A percentile compares a stretch with the other conserved stretches of the same genome.
These are phyloP conservation scores for Mamestra brassicae DNA, from an alignment of 2,888 invertebrate genomes.

Conservation along the genomic window DNA sequence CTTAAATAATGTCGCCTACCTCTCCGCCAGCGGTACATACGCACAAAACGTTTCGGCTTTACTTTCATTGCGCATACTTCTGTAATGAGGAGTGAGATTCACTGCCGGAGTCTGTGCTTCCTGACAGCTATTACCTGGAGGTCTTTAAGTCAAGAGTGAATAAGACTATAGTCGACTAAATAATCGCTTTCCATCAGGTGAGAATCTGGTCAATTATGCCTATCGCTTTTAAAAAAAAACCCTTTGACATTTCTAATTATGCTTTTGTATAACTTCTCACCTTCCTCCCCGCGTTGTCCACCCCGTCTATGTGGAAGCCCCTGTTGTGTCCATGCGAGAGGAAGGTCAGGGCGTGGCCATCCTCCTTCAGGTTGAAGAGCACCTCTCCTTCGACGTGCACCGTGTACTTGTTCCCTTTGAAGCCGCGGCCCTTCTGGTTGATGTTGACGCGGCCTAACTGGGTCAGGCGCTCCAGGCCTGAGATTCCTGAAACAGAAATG, in stretches of 20 bases:
- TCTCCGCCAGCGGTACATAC: too few species aligned
- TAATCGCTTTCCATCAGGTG: background rate
- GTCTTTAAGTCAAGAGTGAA: background rate
- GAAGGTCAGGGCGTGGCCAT: constrained; percentile 34
- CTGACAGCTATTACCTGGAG: too few species aligned
- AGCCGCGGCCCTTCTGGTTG: constrained; percentile 22
- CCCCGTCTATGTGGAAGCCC: constrained; percentile 38
- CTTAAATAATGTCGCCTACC: too few species aligned
- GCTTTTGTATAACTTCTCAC: constrained; percentile 18
- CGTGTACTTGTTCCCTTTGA: constrained; percentile 42
- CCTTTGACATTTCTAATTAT: background rate
- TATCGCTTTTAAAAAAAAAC: too few species aligned
- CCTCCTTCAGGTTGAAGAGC: constrained; percentile 43
- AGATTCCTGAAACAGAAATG: background rate
- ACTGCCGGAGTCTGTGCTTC: too few species aligned
- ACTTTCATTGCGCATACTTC: too few species aligned
- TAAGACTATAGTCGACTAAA: background rate
- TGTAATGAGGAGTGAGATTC: too few species aligned
- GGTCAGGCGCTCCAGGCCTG: constrained; percentile 23
- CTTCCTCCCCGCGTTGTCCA: constrained; percentile 30
- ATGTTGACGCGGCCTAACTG: constrained; percentile 14
- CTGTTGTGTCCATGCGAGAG: constrained; percentile 12
- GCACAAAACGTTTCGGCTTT: too few species aligned
- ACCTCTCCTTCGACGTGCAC: constrained; percentile 21
- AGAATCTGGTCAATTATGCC: too few species aligned